phyloP scores from a whole-genome alignment of 2,113 vertebrate species.

The Geothlypis trichas region DNA sequence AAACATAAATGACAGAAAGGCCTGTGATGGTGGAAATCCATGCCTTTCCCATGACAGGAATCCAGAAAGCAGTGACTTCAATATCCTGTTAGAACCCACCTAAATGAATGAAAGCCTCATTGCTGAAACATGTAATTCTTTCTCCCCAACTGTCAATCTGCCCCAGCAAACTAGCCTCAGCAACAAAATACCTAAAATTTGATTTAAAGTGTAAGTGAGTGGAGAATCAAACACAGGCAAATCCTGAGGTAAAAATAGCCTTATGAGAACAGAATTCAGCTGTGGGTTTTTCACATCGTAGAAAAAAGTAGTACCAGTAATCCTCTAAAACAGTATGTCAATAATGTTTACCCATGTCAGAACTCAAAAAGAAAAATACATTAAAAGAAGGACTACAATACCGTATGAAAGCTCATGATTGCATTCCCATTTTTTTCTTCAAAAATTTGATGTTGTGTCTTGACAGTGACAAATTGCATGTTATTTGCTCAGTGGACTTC shows the following conservation, averaged over 20 bases:
- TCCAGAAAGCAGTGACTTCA: background rate
- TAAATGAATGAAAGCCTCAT: fast-evolving
- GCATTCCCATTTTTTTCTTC: conserved; percentile 32
- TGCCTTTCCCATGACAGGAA: fast-evolving
- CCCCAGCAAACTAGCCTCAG: background rate
- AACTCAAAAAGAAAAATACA: conserved; percentile 28
- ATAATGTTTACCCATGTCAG: background rate
- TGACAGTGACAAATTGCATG: conserved; percentile 61
- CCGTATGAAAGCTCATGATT: conserved; percentile 12
- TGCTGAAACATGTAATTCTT: background rate
- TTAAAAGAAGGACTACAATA: conserved; percentile 29
- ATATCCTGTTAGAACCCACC: fast-evolving
- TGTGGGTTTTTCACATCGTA: background rate
- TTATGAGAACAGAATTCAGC: background rate
- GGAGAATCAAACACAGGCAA: background rate
- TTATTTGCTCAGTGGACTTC: conserved; percentile 26
- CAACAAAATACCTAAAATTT: background rate
- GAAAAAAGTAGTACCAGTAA: background rate
- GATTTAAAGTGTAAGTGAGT: background rate
- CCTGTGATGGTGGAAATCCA: background rate
- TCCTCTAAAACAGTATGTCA: background rate
- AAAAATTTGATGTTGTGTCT: conserved; percentile 60
- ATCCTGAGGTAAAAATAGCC: background rate
- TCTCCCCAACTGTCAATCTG: background rate
- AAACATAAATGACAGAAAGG: background rate